Conservation (phyloP, 2,113 vertebrate species). For the Equus quagga region DNA sequence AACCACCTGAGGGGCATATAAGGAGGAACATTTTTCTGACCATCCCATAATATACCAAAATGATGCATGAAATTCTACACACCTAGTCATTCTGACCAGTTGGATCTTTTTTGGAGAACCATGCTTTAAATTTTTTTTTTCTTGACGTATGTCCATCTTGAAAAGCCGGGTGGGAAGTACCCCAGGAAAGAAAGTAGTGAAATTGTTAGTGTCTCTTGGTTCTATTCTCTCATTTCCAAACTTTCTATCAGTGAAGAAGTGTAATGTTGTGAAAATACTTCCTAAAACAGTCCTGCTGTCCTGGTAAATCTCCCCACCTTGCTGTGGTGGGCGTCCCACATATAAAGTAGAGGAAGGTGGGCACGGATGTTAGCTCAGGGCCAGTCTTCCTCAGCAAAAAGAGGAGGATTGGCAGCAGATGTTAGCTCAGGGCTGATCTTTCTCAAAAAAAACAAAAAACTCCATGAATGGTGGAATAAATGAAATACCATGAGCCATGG, state of each 20-base stretch:
- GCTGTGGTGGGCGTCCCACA: too few relatives aligned
- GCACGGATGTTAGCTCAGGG: too few relatives aligned
- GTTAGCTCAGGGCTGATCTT: background rate
- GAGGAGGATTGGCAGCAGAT: too few relatives aligned
- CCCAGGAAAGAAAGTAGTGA: background rate
- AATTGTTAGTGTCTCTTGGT: background rate
- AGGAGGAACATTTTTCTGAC: background rate
- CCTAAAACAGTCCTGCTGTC: background rate
- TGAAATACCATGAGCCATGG: background rate
- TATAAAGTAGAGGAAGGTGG: too few relatives aligned
- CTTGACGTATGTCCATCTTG: background rate
- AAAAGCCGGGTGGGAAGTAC: background rate
- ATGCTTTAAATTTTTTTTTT: background rate
- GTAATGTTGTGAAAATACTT: background rate
- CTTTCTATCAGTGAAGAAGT: background rate
- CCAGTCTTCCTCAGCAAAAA: background rate
- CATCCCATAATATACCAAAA: background rate
- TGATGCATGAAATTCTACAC: background rate
- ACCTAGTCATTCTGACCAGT: background rate
- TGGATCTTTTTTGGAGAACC: background rate
- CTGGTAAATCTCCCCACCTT: background rate
- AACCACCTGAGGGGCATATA: background rate
- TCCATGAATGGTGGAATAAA: background rate
- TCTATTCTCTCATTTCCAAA: background rate
- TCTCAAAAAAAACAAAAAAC: too few relatives aligned